Conservation (phyloP, 2,797 vertebrate species). For the Vespertilio murinus region DNA sequence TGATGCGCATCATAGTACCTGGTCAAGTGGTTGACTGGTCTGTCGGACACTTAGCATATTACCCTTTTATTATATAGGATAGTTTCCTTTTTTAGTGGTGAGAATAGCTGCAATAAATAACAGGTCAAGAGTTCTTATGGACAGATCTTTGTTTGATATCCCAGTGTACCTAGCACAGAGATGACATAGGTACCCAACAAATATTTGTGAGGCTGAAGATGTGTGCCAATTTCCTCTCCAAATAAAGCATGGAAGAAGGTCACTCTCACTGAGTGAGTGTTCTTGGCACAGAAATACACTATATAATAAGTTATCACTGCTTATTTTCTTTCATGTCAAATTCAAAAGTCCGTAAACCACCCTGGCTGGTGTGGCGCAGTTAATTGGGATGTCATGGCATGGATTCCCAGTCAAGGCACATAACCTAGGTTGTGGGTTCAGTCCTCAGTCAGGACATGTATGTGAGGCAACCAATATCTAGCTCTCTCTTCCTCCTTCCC, state of each 20-base stretch:
- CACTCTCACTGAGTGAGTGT: background rate
- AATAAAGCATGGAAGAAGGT: slow-evolving; percentile 15
- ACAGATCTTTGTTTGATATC: background rate
- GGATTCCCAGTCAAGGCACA: background rate
- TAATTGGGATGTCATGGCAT: background rate
- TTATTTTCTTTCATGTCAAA: slow-evolving; percentile 33
- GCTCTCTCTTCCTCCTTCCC: background rate
- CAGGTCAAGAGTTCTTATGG: background rate
- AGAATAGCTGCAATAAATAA: slow-evolving; percentile 18
- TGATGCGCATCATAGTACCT: no score
- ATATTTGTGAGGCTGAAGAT: background rate
- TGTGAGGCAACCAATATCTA: background rate
- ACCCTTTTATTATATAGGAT: background rate
- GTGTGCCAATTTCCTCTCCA: background rate
- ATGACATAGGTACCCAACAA: background rate
- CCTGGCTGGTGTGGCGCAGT: background rate
- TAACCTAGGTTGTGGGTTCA: background rate
- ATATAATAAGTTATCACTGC: background rate
- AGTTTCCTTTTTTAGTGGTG: background rate
- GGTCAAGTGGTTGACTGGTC: no score
- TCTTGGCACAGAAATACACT: background rate
- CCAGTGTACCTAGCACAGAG: background rate
- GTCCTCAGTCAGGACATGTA: background rate
- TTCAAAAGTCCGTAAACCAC: background rate
- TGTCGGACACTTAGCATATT: no score